Evolutionary conservation across 2,797 vertebrate genomes (phyloP).

Genomic region (Taeniopygia guttata): DNA sequence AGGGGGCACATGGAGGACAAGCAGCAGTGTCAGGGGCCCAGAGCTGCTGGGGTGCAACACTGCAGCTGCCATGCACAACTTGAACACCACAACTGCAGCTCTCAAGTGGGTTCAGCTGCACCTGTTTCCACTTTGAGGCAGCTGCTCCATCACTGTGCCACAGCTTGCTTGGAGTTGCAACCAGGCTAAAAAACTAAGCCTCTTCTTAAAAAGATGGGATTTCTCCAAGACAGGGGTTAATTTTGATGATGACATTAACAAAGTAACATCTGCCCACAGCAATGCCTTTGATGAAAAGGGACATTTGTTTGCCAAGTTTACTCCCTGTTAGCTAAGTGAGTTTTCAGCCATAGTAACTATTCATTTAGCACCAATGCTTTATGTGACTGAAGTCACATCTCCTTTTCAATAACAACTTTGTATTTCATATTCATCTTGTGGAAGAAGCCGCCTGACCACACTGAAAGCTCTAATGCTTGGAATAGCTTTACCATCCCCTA

Average conservation of each 20-base stretch:
- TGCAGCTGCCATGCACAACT: background rate
- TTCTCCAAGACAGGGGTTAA: background rate
- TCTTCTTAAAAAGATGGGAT: background rate
- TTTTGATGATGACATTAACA: background rate
- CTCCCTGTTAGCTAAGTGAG: background rate
- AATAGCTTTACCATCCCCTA: background rate
- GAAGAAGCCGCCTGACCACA: background rate
- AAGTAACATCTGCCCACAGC: background rate
- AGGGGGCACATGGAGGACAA: background rate
- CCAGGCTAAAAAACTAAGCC: background rate
- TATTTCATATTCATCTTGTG: background rate
- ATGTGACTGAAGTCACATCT: background rate
- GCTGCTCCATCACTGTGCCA: background rate
- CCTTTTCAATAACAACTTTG: background rate
- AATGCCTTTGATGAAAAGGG: background rate
- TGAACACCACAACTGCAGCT: background rate
- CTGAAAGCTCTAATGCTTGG: background rate
- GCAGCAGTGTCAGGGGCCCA: fast-evolving
- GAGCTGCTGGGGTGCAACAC: fast-evolving
- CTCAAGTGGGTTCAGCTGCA: background rate
- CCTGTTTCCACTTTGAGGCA: background rate
- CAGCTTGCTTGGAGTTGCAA: background rate
- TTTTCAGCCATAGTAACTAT: background rate
- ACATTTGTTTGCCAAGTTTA: background rate
- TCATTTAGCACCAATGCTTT: background rate